A percentile compares a stretch with the other conserved stretches of the same genome.
Evolutionary conservation across 2,797 vertebrate species (phyloP).

Genomic region (Eupleurogrammus muticus): DNA sequence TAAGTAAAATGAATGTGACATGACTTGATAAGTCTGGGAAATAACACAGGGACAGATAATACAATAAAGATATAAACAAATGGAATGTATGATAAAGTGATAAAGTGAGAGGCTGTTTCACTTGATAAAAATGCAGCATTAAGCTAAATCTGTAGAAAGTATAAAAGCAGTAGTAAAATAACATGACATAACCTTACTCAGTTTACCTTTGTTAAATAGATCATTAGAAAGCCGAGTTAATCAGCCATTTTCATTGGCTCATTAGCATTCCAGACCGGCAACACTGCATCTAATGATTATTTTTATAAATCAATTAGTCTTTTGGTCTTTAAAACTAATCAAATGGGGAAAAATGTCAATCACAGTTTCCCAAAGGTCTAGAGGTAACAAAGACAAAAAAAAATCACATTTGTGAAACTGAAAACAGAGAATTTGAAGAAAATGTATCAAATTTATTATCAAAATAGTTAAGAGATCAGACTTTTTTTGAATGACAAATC

Average conservation of each 20-base stretch:
- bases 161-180: neutral
- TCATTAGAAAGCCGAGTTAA: neutral
- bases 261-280: neutral
- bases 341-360: too few species aligned
- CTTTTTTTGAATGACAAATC: too few species aligned
- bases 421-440: too few species aligned
- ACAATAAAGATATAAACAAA: neutral
- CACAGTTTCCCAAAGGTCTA: too few species aligned
- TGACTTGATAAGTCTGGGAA: neutral
- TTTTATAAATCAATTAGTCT: too few species aligned
- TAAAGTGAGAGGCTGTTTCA: neutral
- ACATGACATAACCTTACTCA: neutral
- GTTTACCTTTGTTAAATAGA: neutral
- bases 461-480: too few species aligned
- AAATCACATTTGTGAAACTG: too few species aligned
- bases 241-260: neutral
- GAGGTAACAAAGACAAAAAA: too few species aligned
- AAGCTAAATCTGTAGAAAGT: too few species aligned
- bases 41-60: neutral
- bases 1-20: neutral
- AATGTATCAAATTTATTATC: too few species aligned
- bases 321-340: too few species aligned
- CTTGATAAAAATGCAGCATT: neutral
- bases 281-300: too few species aligned
- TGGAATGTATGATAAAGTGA: neutral